Evolutionary conservation across 2,113 vertebrate genomes (phyloP).

Genomic region (Tyto alba): DNA sequence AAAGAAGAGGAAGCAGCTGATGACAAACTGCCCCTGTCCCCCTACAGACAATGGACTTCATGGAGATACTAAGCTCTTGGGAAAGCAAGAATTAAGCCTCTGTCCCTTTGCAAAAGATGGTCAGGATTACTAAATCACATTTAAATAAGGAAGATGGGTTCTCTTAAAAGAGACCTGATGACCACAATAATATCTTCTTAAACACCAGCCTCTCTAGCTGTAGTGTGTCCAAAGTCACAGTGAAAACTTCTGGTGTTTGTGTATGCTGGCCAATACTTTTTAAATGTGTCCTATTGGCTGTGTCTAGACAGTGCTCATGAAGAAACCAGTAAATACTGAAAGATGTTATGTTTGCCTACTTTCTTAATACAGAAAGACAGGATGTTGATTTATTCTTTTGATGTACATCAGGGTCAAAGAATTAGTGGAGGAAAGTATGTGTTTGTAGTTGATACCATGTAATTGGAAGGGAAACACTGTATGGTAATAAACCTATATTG

Average conservation of each 20-base stretch:
- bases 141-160: neutral
- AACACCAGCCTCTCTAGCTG: neutral
- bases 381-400: neutral
- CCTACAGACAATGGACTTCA: neutral
- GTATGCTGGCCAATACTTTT: neutral
- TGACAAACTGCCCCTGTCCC: neutral
- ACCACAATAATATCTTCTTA: neutral
- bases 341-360: neutral
- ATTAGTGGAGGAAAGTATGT: neutral
- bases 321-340: neutral
- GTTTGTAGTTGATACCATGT: neutral
- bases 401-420: neutral
- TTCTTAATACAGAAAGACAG: neutral
- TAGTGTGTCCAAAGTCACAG: neutral
- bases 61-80: neutral
- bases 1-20: neutral
- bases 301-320: neutral
- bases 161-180: neutral
- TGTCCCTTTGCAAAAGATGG: neutral
- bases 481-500: neutral
- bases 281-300: neutral
- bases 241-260: neutral
- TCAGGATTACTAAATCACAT: neutral
- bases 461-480: neutral
- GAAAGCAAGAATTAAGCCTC: neutral